Conservation (phyloP, 2,888 invertebrate genomes). For the Amphipoea oculea region DNA sequence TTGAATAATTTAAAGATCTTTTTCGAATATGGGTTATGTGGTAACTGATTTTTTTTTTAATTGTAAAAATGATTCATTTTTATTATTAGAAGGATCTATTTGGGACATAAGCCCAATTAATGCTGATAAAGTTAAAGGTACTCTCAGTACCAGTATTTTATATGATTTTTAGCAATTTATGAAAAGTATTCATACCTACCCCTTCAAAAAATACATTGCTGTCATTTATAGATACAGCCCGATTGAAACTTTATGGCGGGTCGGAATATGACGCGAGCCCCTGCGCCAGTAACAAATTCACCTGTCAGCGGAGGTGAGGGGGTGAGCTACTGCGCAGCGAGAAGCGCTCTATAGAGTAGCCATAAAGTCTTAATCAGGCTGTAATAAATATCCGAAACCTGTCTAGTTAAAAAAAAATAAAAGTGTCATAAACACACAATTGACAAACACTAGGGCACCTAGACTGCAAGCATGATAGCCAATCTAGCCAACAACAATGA, state of each 20-base stretch:
- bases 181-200: neutral
- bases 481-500: conserved; percentile 45
- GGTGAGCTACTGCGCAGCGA: too few species aligned
- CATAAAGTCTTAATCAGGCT: too few species aligned
- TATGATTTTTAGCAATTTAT: neutral
- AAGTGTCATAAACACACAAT: neutral
- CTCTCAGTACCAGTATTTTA: neutral
- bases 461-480: conserved; percentile 13
- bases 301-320: too few species aligned
- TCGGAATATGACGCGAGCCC: too few species aligned
- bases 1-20: too few species aligned
- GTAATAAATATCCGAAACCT: too few species aligned
- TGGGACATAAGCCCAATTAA: neutral
- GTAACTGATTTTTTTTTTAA: too few species aligned
- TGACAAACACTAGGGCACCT: neutral
- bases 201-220: neutral
- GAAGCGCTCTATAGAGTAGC: too few species aligned
- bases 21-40: too few species aligned
- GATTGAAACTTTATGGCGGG: too few species aligned
- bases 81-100: neutral
- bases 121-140: too few species aligned
- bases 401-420: neutral
- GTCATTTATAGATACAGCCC: neutral
- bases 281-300: too few species aligned
- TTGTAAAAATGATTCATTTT: neutral